Conservation (phyloP, 2,888 invertebrate species). For the Macrosiphum euphorbiae region DNA sequence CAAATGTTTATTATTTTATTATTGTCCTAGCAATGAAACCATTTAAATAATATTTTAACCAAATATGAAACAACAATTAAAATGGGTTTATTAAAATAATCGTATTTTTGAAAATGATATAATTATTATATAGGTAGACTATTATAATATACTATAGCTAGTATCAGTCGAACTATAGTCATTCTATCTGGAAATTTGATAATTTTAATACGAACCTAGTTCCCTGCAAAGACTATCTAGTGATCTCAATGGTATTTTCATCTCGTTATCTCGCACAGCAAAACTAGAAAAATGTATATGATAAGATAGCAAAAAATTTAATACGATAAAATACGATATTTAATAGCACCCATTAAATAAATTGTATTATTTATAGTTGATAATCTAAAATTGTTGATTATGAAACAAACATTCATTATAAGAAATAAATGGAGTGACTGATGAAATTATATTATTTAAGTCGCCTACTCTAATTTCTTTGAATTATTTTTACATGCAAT, state of each 20-base stretch:
- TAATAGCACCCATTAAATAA: not conserved
- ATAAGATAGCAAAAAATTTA: conserved; percentile 8
- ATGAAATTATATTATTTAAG: not conserved
- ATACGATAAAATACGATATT: not conserved
- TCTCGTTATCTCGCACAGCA: not conserved
- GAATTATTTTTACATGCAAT: not conserved
- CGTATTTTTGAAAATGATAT: not conserved
- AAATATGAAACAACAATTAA: not conserved
- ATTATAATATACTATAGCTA: not conserved
- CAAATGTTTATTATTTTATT: not conserved
- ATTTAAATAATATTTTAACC: not conserved
- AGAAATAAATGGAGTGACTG: not conserved
- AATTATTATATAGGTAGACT: not conserved
- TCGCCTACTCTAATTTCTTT: not conserved
- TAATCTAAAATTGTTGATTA: not conserved
- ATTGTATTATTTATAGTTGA: not conserved
- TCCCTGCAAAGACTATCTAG: not conserved
- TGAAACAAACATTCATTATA: not conserved
- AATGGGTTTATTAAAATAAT: not conserved
- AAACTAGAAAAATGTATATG: not conserved
- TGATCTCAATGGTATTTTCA: not conserved
- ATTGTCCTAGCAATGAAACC: not conserved
- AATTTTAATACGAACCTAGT: not conserved
- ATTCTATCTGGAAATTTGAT: not conserved
- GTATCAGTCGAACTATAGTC: not conserved